phyloP scores from a whole-genome alignment of 2,888 invertebrate species.

The Steinernema hermaphroditum region DNA sequence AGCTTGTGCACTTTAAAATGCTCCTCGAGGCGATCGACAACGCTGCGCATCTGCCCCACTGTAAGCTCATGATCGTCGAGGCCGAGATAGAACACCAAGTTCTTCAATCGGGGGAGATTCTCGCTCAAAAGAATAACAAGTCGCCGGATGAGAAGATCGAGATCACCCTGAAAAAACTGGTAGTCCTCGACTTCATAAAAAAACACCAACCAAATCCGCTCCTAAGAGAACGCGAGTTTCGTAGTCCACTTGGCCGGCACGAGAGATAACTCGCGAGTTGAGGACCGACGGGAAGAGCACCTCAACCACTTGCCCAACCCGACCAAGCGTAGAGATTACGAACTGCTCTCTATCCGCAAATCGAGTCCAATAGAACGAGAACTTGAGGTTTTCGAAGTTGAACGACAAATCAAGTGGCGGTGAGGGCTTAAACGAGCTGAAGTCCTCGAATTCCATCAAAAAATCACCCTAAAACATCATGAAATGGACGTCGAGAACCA shows the following conservation, averaged over 20 bases:
- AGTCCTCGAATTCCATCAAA: not conserved
- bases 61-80: slow-evolving; percentile 10
- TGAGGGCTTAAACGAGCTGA: not conserved
- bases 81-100: slow-evolving; percentile 7
- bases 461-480: not conserved
- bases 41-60: slow-evolving; percentile 19
- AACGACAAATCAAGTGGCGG: slow-evolving; percentile 49
- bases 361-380: slow-evolving; percentile 51
- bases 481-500: too few species aligned
- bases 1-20: slow-evolving; percentile 25
- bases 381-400: slow-evolving; percentile 37
- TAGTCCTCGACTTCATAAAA: not conserved
- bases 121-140: not conserved
- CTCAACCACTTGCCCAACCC: slow-evolving; percentile 54
- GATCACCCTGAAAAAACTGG: slow-evolving; percentile 20
- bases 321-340: slow-evolving; percentile 48
- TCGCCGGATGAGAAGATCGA: slow-evolving; percentile 28
- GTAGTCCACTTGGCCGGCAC: slow-evolving; percentile 51
- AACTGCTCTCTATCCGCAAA: slow-evolving; percentile 52
- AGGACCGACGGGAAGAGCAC: slow-evolving; percentile 48
- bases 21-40: slow-evolving; percentile 34
- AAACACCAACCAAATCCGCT: slow-evolving; percentile 43
- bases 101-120: slow-evolving; percentile 3
- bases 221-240: slow-evolving; percentile 54
- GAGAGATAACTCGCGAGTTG: slow-evolving; percentile 11